These are phyloP conservation scores for Actinia tenebrosa DNA, from an alignment of 64 coral and sea anemone genomes.

Conservation along the genomic window DNA sequence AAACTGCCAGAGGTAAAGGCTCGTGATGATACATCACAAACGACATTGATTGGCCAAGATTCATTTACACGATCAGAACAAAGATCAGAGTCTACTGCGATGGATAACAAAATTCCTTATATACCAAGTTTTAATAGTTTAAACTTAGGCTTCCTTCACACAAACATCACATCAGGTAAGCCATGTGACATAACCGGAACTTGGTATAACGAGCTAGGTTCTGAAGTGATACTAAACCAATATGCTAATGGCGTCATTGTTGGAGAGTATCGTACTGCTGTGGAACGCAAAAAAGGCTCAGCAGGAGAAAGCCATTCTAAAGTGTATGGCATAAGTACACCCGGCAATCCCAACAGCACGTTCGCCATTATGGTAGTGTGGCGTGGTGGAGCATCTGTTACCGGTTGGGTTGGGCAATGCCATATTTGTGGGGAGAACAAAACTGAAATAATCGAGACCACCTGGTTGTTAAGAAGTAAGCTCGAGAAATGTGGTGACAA, in stretches of 20 bases:
- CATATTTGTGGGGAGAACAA: slow-evolving; percentile 87
- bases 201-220: slow-evolving; percentile 87
- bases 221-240: slow-evolving; percentile 74
- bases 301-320: slow-evolving; percentile 73
- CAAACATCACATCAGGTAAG: slow-evolving; percentile 13
- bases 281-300: slow-evolving; percentile 68
- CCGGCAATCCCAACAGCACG: slow-evolving; percentile 62
- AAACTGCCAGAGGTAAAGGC: slow-evolving; percentile 58
- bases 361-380: slow-evolving; percentile 87
- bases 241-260: slow-evolving; percentile 27
- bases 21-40: slow-evolving; percentile 84
- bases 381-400: slow-evolving; percentile 74
- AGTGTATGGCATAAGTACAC: slow-evolving; percentile 57
- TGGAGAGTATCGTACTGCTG: slow-evolving; percentile 92
- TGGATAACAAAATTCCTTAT: background rate
- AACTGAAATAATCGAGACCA: slow-evolving; percentile 71
- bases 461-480: slow-evolving; percentile 63
- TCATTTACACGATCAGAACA: slow-evolving; percentile 81
- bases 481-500: slow-evolving; percentile 55
- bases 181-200: slow-evolving; percentile 54
- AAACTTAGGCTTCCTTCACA: background rate
- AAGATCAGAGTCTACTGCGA: slow-evolving; percentile 42
- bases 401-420: slow-evolving; percentile 89
- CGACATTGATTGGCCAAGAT: slow-evolving; percentile 60
- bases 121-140: slow-evolving; percentile 59